Percentiles rank a stretch among this genome's conserved stretches.
Evolutionary conservation across 2,888 invertebrate species (phyloP).

Genomic region (Metellina segmentata): DNA sequence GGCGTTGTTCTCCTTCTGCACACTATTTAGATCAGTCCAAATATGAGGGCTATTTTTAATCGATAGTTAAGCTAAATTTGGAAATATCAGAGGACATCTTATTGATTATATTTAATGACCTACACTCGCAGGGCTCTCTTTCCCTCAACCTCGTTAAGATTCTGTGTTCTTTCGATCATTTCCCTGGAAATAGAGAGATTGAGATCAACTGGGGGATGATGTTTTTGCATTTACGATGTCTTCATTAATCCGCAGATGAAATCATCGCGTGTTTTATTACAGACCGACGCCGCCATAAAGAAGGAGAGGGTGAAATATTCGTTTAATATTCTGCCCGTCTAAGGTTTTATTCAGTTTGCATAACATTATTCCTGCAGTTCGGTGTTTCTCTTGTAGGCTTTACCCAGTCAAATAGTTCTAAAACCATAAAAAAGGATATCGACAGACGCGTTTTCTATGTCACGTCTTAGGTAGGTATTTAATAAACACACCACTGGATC

Average conservation of each 20-base stretch:
- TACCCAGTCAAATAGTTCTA: too few relatives aligned
- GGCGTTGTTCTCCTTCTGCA: not conserved
- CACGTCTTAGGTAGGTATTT: too few relatives aligned
- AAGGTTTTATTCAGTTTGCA: too few relatives aligned
- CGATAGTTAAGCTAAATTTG: constrained; percentile 27
- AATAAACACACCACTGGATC: too few relatives aligned
- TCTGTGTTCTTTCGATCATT: not conserved
- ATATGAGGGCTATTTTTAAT: not conserved
- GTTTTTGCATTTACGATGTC: not conserved
- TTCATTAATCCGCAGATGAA: not conserved
- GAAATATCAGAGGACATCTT: constrained; percentile 11
- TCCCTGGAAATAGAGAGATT: not conserved
- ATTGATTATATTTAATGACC: constrained; percentile 14
- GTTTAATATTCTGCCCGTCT: too few relatives aligned
- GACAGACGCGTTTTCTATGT: too few relatives aligned
- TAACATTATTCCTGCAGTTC: too few relatives aligned
- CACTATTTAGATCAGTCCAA: not conserved
- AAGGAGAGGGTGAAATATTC: not conserved
- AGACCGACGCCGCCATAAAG: not conserved
- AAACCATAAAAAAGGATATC: too few relatives aligned
- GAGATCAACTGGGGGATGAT: not conserved
- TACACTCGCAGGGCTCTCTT: not conserved
- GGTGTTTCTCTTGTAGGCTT: too few relatives aligned
- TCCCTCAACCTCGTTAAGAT: not conserved
- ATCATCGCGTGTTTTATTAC: not conserved